These are phyloP conservation scores for Leptopilina myrica DNA, from an alignment of 2,888 invertebrate genomes.

Conservation along the genomic window DNA sequence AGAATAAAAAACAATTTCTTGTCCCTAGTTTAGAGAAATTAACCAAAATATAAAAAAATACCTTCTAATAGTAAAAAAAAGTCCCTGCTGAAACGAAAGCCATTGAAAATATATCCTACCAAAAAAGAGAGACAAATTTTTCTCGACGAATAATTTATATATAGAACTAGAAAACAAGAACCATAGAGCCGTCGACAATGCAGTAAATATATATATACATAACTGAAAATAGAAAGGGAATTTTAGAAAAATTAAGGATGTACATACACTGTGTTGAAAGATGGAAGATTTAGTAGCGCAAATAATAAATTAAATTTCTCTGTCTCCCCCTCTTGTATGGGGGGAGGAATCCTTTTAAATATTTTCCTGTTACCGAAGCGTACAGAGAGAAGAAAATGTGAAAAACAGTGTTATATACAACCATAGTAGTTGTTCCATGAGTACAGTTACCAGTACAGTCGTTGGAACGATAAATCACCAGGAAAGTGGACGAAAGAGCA, in stretches of 20 bases:
- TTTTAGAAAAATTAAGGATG: conserved; percentile 7
- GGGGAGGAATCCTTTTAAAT: conserved; percentile 9
- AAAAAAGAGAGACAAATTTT: no score
- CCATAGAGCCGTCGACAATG: no score
- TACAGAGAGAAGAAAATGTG: conserved; percentile 22
- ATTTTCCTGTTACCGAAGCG: conserved; percentile 18
- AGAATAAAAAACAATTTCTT: no score
- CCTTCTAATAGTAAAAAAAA: no score
- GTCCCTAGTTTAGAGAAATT: no score
- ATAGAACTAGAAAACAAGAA: no score
- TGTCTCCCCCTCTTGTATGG: neutral
- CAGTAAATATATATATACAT: no score
- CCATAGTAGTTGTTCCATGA: conserved; percentile 37
- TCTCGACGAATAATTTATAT: no score
- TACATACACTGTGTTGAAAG: neutral
- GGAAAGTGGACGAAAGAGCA: conserved; percentile 60
- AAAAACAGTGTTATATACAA: conserved; percentile 36
- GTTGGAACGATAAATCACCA: conserved; percentile 61
- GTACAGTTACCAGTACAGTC: conserved; percentile 49
- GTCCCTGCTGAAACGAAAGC: no score
- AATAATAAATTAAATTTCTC: conserved; percentile 39
- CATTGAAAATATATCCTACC: no score
- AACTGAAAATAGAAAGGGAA: neutral
- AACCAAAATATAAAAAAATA: no score
- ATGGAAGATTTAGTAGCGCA: neutral